A percentile compares a stretch with the other conserved stretches of the same genome.
These are phyloP conservation scores for Xiphorhynchus erythropygius DNA, from an alignment of 2,797 vertebrate species.

Conservation along the genomic window DNA sequence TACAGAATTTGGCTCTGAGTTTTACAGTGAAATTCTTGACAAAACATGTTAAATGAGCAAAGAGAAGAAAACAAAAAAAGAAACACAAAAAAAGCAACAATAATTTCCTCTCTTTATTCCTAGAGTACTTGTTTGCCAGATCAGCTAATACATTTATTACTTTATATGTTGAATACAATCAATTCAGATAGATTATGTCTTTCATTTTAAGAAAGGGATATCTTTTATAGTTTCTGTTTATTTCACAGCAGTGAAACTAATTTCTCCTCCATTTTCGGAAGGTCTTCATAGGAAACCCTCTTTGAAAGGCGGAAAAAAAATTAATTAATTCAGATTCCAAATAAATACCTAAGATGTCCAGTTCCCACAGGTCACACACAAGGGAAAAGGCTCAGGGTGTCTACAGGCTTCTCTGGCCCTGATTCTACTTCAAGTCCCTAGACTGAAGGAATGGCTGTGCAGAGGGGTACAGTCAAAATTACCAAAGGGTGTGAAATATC, in stretches of 20 bases:
- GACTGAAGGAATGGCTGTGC: not conserved
- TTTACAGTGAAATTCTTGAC: not conserved
- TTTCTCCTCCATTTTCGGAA: not conserved
- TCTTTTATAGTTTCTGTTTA: not conserved
- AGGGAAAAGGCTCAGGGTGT: not conserved
- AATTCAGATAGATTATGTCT: not conserved
- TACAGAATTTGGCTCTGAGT: not conserved
- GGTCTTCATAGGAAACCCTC: not conserved
- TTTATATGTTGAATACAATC: not conserved
- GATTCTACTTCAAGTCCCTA: not conserved
- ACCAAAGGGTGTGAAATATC: not conserved
- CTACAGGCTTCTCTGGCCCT: not conserved
- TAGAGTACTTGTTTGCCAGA: not conserved
- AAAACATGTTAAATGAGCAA: not conserved
- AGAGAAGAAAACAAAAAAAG: not conserved
- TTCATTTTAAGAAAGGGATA: not conserved
- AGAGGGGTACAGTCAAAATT: not conserved
- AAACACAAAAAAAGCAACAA: not conserved
- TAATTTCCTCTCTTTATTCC: not conserved
- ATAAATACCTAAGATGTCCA: not conserved
- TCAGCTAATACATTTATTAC: not conserved
- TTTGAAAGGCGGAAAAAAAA: not conserved
- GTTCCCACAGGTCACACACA: not conserved
- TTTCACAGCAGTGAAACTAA: not conserved
- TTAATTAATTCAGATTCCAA: not conserved